Evolutionary conservation across 2,113 vertebrate genomes (phyloP).

Genomic region (Tonatia bakeri): DNA sequence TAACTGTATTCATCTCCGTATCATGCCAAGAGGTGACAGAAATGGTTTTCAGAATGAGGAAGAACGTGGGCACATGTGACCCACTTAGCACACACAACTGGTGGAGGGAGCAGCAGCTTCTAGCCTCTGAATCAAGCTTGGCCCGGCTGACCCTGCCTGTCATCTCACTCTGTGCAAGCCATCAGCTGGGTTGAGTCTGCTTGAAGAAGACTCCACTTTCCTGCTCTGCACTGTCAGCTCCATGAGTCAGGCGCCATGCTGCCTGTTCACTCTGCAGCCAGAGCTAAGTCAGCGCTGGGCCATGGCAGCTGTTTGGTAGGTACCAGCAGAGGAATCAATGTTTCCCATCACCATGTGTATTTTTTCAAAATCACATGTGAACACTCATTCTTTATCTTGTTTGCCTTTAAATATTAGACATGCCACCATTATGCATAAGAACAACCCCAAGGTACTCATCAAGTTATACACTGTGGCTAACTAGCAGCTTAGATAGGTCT

Average conservation of each 20-base stretch:
- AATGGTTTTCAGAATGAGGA: neutral
- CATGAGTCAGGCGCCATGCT: fast-evolving
- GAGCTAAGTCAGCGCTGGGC: neutral
- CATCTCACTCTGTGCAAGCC: fast-evolving
- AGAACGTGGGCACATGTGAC: neutral
- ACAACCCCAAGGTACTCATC: no score
- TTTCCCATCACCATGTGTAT: neutral
- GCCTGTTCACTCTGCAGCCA: neutral
- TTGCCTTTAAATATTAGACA: neutral
- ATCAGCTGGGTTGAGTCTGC: no score
- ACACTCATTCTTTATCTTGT: neutral
- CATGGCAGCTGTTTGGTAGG: neutral
- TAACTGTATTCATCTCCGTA: neutral
- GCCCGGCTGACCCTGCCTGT: neutral
- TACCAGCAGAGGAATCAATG: neutral
- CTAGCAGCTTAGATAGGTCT: neutral
- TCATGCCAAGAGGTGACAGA: neutral
- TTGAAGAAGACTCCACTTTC: neutral
- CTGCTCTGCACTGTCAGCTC: neutral
- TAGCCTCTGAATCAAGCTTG: fast-evolving
- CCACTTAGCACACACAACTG: fast-evolving
- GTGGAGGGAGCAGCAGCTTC: neutral
- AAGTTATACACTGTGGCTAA: neutral
- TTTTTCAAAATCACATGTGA: neutral
- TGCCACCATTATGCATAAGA: neutral